Percentiles rank a stretch among this genome's conserved stretches.
These are phyloP conservation scores for Amblyopsis rosae DNA, from an alignment of 2,113 vertebrate species.

Conservation along the genomic window DNA sequence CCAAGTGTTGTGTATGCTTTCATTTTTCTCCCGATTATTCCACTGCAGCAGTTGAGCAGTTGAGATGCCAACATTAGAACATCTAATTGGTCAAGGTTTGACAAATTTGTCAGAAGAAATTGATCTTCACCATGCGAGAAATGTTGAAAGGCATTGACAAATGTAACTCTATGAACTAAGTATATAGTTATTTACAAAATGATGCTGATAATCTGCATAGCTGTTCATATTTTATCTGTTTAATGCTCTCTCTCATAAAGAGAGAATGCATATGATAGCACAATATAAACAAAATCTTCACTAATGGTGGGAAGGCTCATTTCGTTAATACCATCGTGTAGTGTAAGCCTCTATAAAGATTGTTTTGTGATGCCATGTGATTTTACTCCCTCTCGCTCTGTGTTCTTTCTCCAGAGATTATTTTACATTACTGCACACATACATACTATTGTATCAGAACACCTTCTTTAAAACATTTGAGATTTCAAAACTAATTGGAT, in stretches of 20 bases:
- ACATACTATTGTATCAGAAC: too few species aligned
- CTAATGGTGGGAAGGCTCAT: slow-evolving; percentile 47
- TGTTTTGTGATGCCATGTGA: background rate
- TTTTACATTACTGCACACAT: too few species aligned
- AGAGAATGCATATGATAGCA: slow-evolving; percentile 44
- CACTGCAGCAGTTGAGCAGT: slow-evolving; percentile 1
- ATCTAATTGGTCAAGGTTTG: background rate
- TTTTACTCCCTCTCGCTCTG: slow-evolving; percentile 21
- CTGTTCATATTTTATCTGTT: slow-evolving; percentile 35
- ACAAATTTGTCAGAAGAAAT: background rate
- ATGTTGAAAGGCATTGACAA: background rate
- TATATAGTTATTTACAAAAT: background rate
- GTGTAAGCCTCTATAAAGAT: slow-evolving; percentile 16
- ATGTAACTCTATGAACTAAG: background rate
- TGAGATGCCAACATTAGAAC: slow-evolving; percentile 6
- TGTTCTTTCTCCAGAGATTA: too few species aligned
- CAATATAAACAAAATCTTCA: slow-evolving; percentile 48
- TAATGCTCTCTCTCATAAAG: slow-evolving; percentile 22
- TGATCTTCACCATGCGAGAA: background rate
- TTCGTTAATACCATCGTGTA: background rate
- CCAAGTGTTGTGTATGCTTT: background rate
- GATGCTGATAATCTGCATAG: slow-evolving; percentile 20
- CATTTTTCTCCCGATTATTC: background rate
- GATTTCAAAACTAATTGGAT: too few species aligned
- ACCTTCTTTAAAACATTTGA: slow-evolving; percentile 4